Percentiles rank a stretch among this genome's conserved stretches.
Conservation (phyloP, 2,888 invertebrate species). For the Spodoptera littoralis region DNA sequence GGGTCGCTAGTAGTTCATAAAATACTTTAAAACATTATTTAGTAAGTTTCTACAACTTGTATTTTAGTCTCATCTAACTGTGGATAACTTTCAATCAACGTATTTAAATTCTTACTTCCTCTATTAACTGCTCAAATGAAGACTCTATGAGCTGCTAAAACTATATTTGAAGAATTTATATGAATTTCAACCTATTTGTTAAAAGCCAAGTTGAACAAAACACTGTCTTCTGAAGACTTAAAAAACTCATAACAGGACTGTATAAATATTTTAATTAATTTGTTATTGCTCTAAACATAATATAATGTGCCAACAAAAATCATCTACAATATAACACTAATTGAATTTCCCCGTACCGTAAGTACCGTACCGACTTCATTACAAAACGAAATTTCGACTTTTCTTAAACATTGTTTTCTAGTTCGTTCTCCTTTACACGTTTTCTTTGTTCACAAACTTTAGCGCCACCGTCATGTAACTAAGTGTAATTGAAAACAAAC, state of each 20-base stretch:
- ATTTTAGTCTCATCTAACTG: too few relatives aligned
- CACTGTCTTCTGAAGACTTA: too few relatives aligned
- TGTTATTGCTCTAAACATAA: not conserved
- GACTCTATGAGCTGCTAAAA: too few relatives aligned
- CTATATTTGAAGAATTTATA: too few relatives aligned
- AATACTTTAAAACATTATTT: too few relatives aligned
- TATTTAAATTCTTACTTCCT: too few relatives aligned
- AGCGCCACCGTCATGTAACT: slow-evolving; percentile 4
- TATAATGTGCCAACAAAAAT: slow-evolving; percentile 5
- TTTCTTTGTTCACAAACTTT: slow-evolving; percentile 19
- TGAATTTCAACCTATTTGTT: too few relatives aligned
- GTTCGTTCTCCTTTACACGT: slow-evolving; percentile 15
- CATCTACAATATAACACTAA: slow-evolving; percentile 19
- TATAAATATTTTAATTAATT: slow-evolving; percentile 12
- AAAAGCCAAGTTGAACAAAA: too few relatives aligned
- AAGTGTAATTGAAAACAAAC: slow-evolving; percentile 54
- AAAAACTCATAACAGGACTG: not conserved
- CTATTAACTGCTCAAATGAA: too few relatives aligned
- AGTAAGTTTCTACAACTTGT: too few relatives aligned
- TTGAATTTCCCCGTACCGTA: slow-evolving; percentile 26
- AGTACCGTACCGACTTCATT: slow-evolving; percentile 11
- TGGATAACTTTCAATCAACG: too few relatives aligned
- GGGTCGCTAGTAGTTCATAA: too few relatives aligned
- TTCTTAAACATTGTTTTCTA: slow-evolving; percentile 13
- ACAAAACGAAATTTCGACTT: not conserved